Conservation (phyloP, 2,888 invertebrate species). For the Syrphus vitripennis region DNA sequence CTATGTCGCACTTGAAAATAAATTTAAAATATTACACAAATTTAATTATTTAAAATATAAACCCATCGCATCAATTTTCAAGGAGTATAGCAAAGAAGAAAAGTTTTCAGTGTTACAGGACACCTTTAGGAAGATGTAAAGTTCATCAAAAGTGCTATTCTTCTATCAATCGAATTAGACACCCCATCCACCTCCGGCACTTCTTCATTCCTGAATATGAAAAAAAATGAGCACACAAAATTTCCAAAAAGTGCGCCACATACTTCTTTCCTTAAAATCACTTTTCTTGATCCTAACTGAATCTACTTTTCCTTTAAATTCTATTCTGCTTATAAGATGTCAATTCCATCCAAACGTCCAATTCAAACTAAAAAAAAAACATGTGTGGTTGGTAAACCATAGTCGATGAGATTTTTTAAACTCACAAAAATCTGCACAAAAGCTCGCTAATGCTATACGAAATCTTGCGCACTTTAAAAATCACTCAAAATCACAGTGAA, state of each 20-base stretch:
- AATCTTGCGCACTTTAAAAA: conserved; percentile 37
- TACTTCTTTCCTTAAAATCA: too few relatives aligned
- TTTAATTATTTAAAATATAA: too few relatives aligned
- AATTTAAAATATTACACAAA: not conserved
- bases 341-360: not conserved
- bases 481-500: conserved; percentile 55
- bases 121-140: not conserved
- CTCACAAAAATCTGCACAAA: conserved; percentile 64
- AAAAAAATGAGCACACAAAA: too few relatives aligned
- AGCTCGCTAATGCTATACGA: not conserved
- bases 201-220: too few relatives aligned
- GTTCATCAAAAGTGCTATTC: not conserved
- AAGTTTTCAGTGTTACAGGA: not conserved
- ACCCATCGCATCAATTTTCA: too few relatives aligned
- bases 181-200: too few relatives aligned
- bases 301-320: not conserved
- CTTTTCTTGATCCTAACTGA: not conserved
- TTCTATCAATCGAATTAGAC: too few relatives aligned
- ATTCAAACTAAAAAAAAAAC: not conserved
- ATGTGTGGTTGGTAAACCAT: not conserved
- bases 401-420: not conserved
- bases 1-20: not conserved
- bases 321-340: not conserved
- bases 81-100: too few relatives aligned
- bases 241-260: too few relatives aligned